phyloP scores from a whole-genome alignment of 2,113 vertebrate genomes.

The Ptyas mucosa region DNA sequence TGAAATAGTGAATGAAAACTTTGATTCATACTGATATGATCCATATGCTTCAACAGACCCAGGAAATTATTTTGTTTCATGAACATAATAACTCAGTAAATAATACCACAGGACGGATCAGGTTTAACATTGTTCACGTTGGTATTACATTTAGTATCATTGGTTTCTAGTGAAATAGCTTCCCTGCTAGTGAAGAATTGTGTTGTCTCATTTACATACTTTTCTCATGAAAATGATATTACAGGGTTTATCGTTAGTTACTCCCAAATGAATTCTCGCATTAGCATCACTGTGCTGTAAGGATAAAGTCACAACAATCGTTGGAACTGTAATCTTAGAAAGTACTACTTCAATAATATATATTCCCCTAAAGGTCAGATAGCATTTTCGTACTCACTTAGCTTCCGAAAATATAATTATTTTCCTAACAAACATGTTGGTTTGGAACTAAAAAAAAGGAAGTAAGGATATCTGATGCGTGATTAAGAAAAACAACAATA shows the following conservation, averaged over 20 bases:
- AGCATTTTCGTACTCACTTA: not conserved
- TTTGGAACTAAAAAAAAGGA: not conserved
- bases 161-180: slow-evolving; percentile 39
- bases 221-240: slow-evolving; percentile 42
- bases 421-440: not conserved
- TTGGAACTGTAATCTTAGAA: slow-evolving; percentile 18
- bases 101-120: slow-evolving; percentile 14
- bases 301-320: not conserved
- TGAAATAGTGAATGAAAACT: slow-evolving; percentile 38
- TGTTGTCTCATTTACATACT: slow-evolving; percentile 24
- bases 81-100: slow-evolving; percentile 41
- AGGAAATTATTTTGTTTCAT: slow-evolving; percentile 40
- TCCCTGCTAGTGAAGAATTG: slow-evolving; percentile 26
- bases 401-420: not conserved
- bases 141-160: slow-evolving; percentile 29
- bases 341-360: not conserved
- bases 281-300: slow-evolving; percentile 21
- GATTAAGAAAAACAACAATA: not conserved
- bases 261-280: slow-evolving; percentile 4
- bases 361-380: not conserved
- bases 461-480: not conserved
- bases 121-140: slow-evolving; percentile 31
- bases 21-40: slow-evolving; percentile 23
- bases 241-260: slow-evolving; percentile 37
- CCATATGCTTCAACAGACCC: slow-evolving; percentile 38